Percentiles rank a stretch among this genome's conserved stretches.
These are phyloP conservation scores for Meloidogyne floridensis DNA, from an alignment of 1,140 invertebrate species.

Conservation along the genomic window DNA sequence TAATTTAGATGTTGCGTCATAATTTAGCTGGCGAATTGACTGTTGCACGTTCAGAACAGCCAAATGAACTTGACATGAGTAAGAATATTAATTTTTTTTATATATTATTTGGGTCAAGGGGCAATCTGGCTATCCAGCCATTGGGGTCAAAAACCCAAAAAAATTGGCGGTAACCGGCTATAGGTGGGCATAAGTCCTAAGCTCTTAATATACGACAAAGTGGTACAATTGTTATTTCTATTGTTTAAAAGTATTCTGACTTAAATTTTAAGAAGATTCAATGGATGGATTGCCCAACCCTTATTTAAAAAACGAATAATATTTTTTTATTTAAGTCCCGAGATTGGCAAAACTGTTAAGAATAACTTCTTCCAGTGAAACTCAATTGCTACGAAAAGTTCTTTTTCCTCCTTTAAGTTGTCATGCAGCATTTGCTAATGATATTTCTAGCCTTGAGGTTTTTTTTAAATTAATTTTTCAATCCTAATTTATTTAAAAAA, in stretches of 20 bases:
- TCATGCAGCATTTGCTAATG: slow-evolving; percentile 74
- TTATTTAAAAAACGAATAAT: no score
- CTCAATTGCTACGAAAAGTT: slow-evolving; percentile 74
- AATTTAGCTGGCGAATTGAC: slow-evolving; percentile 77
- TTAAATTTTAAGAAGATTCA: no score
- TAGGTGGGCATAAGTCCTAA: no score
- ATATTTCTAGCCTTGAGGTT: slow-evolving; percentile 68
- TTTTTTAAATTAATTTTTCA: background rate
- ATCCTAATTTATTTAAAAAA: background rate
- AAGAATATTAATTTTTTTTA: slow-evolving; percentile 69
- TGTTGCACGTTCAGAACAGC: slow-evolving; percentile 58
- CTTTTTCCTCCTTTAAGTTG: slow-evolving; percentile 79
- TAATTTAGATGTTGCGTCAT: slow-evolving; percentile 75
- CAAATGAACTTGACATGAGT: slow-evolving; percentile 72
- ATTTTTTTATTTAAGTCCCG: slow-evolving; percentile 44
- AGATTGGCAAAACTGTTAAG: slow-evolving; percentile 70
- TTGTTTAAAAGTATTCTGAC: no score
- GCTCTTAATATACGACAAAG: no score
- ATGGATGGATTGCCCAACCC: no score
- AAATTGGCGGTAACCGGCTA: no score
- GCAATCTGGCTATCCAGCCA: no score
- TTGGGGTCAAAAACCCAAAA: background rate
- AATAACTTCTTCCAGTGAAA: slow-evolving; percentile 73
- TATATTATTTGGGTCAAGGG: slow-evolving; percentile 41
- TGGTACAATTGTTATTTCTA: no score